Evolutionary conservation across 1,140 invertebrate genomes (phyloP), one percentile per base, ranked within the genome.

Genomic region (Episyrphus balteatus): DNA sequence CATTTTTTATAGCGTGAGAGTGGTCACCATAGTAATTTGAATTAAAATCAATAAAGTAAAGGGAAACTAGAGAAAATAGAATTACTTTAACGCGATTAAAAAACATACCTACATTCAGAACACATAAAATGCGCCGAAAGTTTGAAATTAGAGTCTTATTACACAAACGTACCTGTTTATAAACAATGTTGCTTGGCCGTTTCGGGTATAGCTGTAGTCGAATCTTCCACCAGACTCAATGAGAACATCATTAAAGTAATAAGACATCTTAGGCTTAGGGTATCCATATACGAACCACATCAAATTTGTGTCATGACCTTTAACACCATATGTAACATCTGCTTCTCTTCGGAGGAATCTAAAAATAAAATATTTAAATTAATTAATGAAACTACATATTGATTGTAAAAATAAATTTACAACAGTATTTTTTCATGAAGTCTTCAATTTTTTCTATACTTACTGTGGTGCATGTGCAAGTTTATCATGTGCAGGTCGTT

Each of bases 231-330:
- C 88, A 55, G 78, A 80, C 57, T 91, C 84, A 40, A 94, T 84
- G 2, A 80, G 71, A 61, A 85, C 76, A 53, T 86, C 86, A 57
- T 93, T 85, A 68, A 89, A 91, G 59, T 82, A 87, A 70, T 89
- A 97, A 1, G 76, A 80, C 76, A 95, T 84, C 62, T 81, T 87
- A 2, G 90, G 90, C 61, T 92, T 90, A 0, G 91, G 91, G 69
- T 93, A 92, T 1, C 89, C 91, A 61, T 92, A 93, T 12, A 93
- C 86, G 61, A 88, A 93, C 86, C 90, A 93, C 68, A 89, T 86
- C 9, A 94, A 68, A 54, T 83, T 88, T 6, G 80, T 82, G 52
- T 88, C 91, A 58, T 92, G 87, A 49, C 86, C 84, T 66, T 89
- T 88, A 1, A 92, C 81, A 5, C 89, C 90, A 60, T 92, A 95